Base-by-base conservation (phyloP, 1,140 invertebrate genomes). In the Megathymus violae region DNA sequence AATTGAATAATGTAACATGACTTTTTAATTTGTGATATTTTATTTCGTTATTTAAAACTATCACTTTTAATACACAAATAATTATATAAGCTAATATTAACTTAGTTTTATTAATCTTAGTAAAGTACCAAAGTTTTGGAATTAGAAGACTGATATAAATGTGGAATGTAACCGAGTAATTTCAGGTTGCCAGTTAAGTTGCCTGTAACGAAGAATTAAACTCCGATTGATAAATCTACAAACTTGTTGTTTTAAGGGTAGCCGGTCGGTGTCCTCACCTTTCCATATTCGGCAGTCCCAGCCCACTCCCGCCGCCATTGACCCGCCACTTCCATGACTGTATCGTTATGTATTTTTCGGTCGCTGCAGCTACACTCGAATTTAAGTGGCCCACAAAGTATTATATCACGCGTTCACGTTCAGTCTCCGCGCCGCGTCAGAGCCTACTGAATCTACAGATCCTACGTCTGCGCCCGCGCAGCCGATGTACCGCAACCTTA, bases 281-380 rank as follows among this genome's bases (percentile, higher is more conserved):
- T 89, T 64, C 88, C 88, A 76, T 88, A 91, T 78, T 91, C 88
- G 64, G 88, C 88, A n/a, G 84, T 83, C 50, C 88, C 88, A 48
- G 88, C 78, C 88, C 88, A 91, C 83, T 89, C 75, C 66, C 81
- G 77, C 64, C 82, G 84, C 88, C 88, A 91, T 77, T 89, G 87
- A 76, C 80, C 85, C 69, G 83, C 85, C 48, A 91, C 80, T 82
- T 91, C 85, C 85, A 91, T 89, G 56, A 77, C 75, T 65, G 43
- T n/a, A n/a, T n/a, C n/a, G n/a, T n/a, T 64, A 50, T 73, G 64
- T 62, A 63, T 66, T 56, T 72, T 51, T 83, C 74, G 75, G 75
- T 88, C 86, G 85, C 48, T 88, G 86, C 86, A 90, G 86, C 85
- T 83, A 88, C 84, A 91, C 77, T 85, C 81, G 78, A 65, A 62